These are phyloP conservation scores for Alentia gelatinosa DNA, from an alignment of 2,888 invertebrate species.

Conservation along the genomic window DNA sequence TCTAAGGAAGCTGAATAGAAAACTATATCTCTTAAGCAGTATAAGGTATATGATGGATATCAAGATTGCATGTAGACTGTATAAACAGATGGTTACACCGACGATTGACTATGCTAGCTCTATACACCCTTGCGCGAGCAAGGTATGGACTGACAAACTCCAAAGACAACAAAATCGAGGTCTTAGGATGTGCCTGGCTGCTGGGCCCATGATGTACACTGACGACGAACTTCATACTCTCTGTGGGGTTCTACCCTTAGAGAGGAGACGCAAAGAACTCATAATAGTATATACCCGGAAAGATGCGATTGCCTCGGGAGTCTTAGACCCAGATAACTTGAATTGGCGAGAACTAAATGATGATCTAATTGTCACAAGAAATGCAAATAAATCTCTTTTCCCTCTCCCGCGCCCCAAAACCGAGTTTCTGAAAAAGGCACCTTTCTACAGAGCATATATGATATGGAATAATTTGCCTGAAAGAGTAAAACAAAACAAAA, in stretches of 20 bases:
- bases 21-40: background rate
- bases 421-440: no score
- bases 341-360: no score
- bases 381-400: no score
- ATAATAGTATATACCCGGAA: no score
- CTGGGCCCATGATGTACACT: background rate
- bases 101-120: background rate
- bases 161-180: background rate
- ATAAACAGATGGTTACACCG: background rate
- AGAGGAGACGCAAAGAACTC: background rate
- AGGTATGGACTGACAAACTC: background rate
- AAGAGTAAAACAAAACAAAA: no score
- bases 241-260: background rate
- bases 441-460: no score
- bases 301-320: no score
- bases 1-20: background rate
- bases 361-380: no score
- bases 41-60: background rate
- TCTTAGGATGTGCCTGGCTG: background rate
- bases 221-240: background rate
- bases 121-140: background rate
- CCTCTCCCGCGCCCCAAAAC: no score
- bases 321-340: no score
- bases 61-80: background rate
- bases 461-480: no score